Percentiles rank a stretch among this genome's conserved stretches.
phyloP scores from a whole-genome alignment of 2,113 vertebrate genomes.

The Pao palembangensis region DNA sequence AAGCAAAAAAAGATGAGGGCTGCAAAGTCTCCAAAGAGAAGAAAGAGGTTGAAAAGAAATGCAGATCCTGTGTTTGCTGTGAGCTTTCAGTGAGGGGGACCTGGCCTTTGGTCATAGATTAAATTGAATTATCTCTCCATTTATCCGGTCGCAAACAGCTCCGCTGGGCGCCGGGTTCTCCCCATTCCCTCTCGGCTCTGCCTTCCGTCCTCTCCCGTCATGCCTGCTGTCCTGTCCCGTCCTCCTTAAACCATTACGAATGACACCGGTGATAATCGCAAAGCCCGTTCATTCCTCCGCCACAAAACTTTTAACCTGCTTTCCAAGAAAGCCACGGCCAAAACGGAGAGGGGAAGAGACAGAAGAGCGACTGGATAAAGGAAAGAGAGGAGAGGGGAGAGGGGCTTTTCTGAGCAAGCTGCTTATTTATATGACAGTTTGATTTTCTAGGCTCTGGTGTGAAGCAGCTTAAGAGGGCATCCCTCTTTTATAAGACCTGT shows the following conservation, averaged over 20 bases:
- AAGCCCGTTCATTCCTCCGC: conserved; percentile 29
- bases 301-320: conserved; percentile 51
- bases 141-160: conserved; percentile 43
- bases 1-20: neutral
- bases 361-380: conserved; percentile 29
- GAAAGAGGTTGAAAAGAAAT: conserved; percentile 21
- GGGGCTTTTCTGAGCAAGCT: conserved; percentile 11
- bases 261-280: conserved; percentile 55
- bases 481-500: conserved; percentile 61
- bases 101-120: conserved; percentile 40
- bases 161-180: conserved; percentile 2
- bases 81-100: conserved; percentile 35
- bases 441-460: conserved; percentile 63
- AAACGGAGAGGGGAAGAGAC: conserved; percentile 12
- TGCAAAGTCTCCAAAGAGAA: conserved; percentile 21
- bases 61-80: conserved; percentile 38
- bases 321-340: conserved; percentile 30
- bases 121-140: conserved; percentile 58
- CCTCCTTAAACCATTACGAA: conserved; percentile 33
- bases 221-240: conserved; percentile 4
- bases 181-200: conserved; percentile 2
- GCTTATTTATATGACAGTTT: conserved; percentile 72
- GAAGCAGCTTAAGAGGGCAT: conserved; percentile 67
- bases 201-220: neutral
- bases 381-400: conserved; percentile 24